Evolutionary conservation across 2,888 invertebrate genomes (phyloP).

Genomic region (Lasius fuliginosus): DNA sequence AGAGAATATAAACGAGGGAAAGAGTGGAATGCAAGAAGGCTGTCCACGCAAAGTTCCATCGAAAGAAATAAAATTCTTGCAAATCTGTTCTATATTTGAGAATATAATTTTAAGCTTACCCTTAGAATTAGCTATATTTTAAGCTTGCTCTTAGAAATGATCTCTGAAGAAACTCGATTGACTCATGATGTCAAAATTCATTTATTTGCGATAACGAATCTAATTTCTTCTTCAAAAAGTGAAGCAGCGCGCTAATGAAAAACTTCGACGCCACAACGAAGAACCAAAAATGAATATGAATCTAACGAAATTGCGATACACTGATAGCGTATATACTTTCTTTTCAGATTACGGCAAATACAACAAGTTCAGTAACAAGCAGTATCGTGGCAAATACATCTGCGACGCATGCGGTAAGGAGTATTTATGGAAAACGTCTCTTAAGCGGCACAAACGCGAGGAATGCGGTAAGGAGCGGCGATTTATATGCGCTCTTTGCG

Average conservation of each 20-base stretch:
- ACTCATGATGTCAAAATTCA: not conserved
- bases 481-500: slow-evolving; percentile 84
- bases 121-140: slow-evolving; percentile 1
- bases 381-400: slow-evolving; percentile 53
- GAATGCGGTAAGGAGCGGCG: slow-evolving; percentile 86
- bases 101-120: not conserved
- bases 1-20: not conserved
- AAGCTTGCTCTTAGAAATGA: not conserved
- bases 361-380: not conserved
- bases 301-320: not conserved
- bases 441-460: slow-evolving; percentile 80
- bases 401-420: slow-evolving; percentile 80
- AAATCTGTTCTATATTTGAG: not conserved
- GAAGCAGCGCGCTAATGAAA: not conserved
- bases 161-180: not conserved
- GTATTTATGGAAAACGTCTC: slow-evolving; percentile 81
- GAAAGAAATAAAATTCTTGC: not conserved
- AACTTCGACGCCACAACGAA: not conserved
- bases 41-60: not conserved
- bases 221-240: not conserved
- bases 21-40: not conserved
- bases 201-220: not conserved
- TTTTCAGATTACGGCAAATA: not conserved
- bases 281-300: not conserved
- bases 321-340: slow-evolving; percentile 9